Percentiles rank a stretch among this genome's conserved stretches.
These are phyloP conservation scores for Neomorphus geoffroyi DNA, from an alignment of 2,797 vertebrate genomes.

Conservation along the genomic window DNA sequence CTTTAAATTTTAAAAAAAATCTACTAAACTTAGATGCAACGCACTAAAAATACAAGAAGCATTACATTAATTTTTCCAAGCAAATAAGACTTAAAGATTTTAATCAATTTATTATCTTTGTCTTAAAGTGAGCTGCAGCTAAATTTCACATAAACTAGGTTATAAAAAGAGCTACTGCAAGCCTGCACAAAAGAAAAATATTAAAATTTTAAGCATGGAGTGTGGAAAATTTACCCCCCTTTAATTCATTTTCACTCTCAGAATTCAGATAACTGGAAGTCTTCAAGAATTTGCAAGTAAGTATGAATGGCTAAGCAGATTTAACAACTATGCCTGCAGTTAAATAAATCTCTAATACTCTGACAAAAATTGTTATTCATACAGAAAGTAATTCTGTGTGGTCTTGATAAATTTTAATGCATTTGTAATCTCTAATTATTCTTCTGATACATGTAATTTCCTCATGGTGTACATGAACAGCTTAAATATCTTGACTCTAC, in stretches of 20 bases:
- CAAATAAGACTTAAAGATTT: neutral
- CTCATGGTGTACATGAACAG: neutral
- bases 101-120: neutral
- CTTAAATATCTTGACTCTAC: neutral
- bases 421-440: neutral
- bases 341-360: neutral
- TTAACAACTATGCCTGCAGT: neutral
- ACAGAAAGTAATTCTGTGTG: neutral
- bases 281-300: slow-evolving; percentile 28
- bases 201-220: neutral
- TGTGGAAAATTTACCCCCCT: neutral
- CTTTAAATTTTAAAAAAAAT: neutral
- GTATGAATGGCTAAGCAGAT: slow-evolving; percentile 5
- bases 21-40: neutral
- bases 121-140: neutral
- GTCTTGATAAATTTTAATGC: neutral
- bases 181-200: neutral
- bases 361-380: neutral
- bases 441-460: neutral
- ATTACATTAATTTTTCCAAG: neutral
- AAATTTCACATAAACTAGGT: neutral
- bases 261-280: slow-evolving; percentile 37
- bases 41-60: neutral
- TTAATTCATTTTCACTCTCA: slow-evolving; percentile 23
- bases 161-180: neutral